Base-by-base conservation (phyloP, 2,888 invertebrate genomes). In the Troilus luridus region DNA sequence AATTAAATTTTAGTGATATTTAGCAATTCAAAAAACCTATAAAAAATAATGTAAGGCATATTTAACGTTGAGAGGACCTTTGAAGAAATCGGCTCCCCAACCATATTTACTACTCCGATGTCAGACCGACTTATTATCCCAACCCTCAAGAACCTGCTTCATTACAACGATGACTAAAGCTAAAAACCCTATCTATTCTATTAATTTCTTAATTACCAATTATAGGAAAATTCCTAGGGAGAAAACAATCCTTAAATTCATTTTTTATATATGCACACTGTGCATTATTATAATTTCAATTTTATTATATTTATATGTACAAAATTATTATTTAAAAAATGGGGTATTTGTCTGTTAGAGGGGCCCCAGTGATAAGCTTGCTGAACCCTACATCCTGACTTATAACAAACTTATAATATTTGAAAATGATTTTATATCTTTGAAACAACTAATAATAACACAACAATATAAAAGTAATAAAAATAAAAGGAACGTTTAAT, bases 151-250 rank as follows among this genome's bases (percentile, higher is more conserved):
- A 67, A 67, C 24, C 67, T 24, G 10, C 67, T 67, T 67, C 67
- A 67, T 67, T 67, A 67, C 21, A 67, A 67, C 67, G 67, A 67
- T 24, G 67, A n/a, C 67, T 67, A 24, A 67, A n/a, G 67, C 67
- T 67, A 67, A 67, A 67, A 67, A 12, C 11, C 67, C 67, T 12
- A 67, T 24, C 24, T 24, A 67, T 64, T 64, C 62, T 62, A 12
- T 6, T 12, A 11, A 24, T 67, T 11, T 24, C 67, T 67, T 8
- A 24, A 67, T 67, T 24, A 24, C 67, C 67, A n/a, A 67, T 24
- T 24, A 24, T 67, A 24, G 67, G 67, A 24, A 67, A 67, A 67
- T 67, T 67, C 67, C 67, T 12, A 12, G n/a, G n/a, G 1, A 67
- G 67, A 24, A 67, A 67, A 24, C 24, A 67, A 24, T 24, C 12